Evolutionary conservation across 1,140 invertebrate genomes (phyloP).

Genomic region (Sminthurides bifidus): DNA sequence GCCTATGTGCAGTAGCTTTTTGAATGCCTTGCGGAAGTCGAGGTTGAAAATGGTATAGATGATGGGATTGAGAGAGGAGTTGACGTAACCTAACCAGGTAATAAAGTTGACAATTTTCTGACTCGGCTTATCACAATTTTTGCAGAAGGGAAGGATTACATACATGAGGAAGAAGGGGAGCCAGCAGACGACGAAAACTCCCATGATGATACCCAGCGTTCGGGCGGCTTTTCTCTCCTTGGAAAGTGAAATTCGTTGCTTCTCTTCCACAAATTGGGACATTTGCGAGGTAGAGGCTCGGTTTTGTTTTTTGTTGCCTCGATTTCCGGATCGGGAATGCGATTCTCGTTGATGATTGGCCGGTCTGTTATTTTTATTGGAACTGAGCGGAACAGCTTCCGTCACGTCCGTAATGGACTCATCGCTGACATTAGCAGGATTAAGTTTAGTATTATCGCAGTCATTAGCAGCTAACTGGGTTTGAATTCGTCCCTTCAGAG

Average conservation of each 20-base stretch:
- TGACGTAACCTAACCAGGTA: conserved; percentile 95
- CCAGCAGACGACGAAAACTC: conserved; percentile 86
- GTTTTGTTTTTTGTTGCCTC: conserved; percentile 35
- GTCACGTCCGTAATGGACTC: conserved; percentile 50
- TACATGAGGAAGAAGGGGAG: conserved; percentile 93
- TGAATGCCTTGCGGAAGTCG: conserved; percentile 88
- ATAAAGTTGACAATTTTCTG: conserved; percentile 73
- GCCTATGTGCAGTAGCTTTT: conserved; percentile 59
- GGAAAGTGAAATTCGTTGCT: conserved; percentile 81
- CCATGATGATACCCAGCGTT: conserved; percentile 83
- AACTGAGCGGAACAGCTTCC: conserved; percentile 7
- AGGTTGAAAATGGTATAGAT: conserved; percentile 97
- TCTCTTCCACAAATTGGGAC: conserved; percentile 84
- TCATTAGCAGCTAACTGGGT: conserved; percentile 27
- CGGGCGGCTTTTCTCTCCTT: conserved; percentile 82
- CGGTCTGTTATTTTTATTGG: conserved; percentile 12
- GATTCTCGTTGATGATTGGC: conserved; percentile 20
- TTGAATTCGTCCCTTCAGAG: conserved; percentile 15
- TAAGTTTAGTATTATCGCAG: conserved; percentile 42
- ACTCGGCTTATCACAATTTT: conserved; percentile 57
- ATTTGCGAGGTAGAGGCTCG: conserved; percentile 45
- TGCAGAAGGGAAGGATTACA: conserved; percentile 76
- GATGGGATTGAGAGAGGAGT: conserved; percentile 91
- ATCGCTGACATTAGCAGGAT: conserved; percentile 47
- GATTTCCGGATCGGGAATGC: conserved; percentile 30